Evolutionary conservation across 2,888 invertebrate species (phyloP).

Genomic region (Hirtodrosophila cameraria): DNA sequence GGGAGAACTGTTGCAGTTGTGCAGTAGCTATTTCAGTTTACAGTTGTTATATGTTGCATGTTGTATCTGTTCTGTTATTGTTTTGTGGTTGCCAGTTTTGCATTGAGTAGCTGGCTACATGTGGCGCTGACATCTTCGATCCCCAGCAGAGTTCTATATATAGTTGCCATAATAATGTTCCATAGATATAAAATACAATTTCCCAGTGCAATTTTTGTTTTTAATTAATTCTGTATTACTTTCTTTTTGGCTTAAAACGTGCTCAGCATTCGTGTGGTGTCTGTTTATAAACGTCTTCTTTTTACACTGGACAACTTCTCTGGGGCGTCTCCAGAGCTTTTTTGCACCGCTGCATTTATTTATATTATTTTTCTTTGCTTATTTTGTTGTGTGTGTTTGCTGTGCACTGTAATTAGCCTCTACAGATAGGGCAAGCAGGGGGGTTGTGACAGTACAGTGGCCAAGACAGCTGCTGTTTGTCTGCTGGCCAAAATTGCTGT

Average conservation of each 20-base stretch:
- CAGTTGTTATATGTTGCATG: constrained; percentile 16
- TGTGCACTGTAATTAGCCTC: constrained; percentile 73
- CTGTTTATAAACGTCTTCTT: constrained; percentile 74
- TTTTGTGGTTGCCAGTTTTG: constrained; percentile 37
- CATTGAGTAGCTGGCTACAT: constrained; percentile 20
- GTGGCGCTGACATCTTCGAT: constrained; percentile 51
- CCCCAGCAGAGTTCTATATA: neutral
- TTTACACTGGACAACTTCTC: constrained; percentile 27
- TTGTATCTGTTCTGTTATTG: constrained; percentile 49
- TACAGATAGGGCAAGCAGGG: constrained; percentile 2
- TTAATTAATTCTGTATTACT: constrained; percentile 70
- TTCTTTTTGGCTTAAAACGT: constrained; percentile 43
- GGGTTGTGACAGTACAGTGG: constrained; percentile 2
- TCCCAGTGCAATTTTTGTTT: constrained; percentile 56
- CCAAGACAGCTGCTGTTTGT: constrained; percentile 61
- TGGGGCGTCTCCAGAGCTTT: constrained; percentile 19
- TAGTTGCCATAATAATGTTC: constrained; percentile 13
- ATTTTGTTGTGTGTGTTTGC: constrained; percentile 48
- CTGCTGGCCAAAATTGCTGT: constrained; percentile 51
- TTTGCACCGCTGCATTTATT: constrained; percentile 60
- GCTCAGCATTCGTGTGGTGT: constrained; percentile 50
- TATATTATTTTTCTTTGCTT: constrained; percentile 38
- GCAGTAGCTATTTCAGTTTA: constrained; percentile 11
- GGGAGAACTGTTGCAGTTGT: constrained; percentile 30
- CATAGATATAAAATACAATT: constrained; percentile 63